Evolutionary conservation across 1,140 invertebrate species (phyloP), one percentile per base, ranked within the genome.

Genomic region (Spodoptera litura): DNA sequence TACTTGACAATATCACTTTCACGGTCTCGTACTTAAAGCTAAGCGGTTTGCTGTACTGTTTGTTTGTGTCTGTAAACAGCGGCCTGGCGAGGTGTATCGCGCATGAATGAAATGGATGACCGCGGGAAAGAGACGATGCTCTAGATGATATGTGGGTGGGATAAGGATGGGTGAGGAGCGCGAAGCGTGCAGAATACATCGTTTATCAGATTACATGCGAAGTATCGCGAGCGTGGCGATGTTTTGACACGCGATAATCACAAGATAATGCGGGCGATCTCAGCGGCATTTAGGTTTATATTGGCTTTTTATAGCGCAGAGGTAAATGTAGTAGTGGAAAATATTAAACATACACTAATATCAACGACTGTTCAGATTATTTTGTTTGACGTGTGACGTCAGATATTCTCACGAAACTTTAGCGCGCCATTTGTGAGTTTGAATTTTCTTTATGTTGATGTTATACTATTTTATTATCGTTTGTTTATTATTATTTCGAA

Each of bases 201-300:
- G 91, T 94, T 95, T 94, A 95, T 94, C 93, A 94, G 93, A 95
- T 95, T 95, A 94, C 93, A 94, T 93, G 90, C 92, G 92, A 91
- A 92, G 91, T 93, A 94, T 93, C 93, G 91, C 91, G 91, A 93
- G 92, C 92, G 93, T 93, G 92, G 93, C 89, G 92, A 95, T 95
- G 94, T 95, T 95, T 95, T 95, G 94, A 95, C 94, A 95, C 93
- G 93, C 93, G 94, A 95, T 95, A 94, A 95, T 95, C 93, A 94
- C 89, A 88, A 94, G 93, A 94, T 95, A 95, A 95, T 95, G 89
- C 93, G 88, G 85, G 87, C 92, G 91, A 94, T 94, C 92, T 92
- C 89, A 78, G 85, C 87, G 88, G 88, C 91, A 87, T 92, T 94
- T 93, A 93, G 91, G 91, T 93, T 93, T 91, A 94, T 93, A 94